Conservation (phyloP, 2,797 vertebrate genomes). For the Amphiprion clarkii region DNA sequence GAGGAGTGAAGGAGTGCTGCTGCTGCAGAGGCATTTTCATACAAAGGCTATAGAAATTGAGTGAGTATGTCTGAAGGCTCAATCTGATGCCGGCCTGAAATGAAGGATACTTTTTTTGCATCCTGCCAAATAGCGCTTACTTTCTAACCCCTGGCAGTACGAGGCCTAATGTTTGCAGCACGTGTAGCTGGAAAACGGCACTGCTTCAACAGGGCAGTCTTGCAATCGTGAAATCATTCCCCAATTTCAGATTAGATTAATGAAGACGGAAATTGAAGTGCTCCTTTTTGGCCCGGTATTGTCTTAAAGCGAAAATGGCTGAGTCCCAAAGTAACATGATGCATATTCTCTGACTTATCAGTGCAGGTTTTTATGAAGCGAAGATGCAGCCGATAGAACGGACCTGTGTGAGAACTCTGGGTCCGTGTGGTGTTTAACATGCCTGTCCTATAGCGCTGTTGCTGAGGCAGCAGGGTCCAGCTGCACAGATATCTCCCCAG, state of each 20-base stretch:
- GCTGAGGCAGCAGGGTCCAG: conserved; percentile 56
- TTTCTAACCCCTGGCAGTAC: conserved; percentile 40
- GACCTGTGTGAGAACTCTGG: conserved; percentile 46
- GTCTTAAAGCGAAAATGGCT: conserved; percentile 62
- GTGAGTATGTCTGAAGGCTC: conserved; percentile 72
- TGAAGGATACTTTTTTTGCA: conserved; percentile 68
- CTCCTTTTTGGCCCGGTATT: conserved; percentile 48
- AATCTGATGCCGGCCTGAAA: conserved; percentile 78
- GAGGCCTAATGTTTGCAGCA: conserved; percentile 37
- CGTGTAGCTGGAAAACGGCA: conserved; percentile 8
- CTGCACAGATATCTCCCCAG: conserved; percentile 46
- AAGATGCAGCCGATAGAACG: conserved; percentile 39
- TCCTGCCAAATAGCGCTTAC: conserved; percentile 59
- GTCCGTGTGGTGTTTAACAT: conserved; percentile 43
- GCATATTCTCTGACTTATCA: conserved; percentile 68
- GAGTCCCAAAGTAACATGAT: conserved; percentile 51
- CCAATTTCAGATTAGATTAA: conserved; percentile 79
- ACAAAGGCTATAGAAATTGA: conserved; percentile 76
- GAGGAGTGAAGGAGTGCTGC: conserved; percentile 60
- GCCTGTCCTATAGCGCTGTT: conserved; percentile 45
- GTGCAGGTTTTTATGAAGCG: conserved; percentile 57
- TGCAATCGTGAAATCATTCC: conserved; percentile 63
- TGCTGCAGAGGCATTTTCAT: conserved; percentile 79
- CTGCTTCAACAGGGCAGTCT: conserved; percentile 24
- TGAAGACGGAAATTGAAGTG: conserved; percentile 73